phyloP scores from a whole-genome alignment of 2,113 vertebrate genomes.

The Coracopsis vasa region DNA sequence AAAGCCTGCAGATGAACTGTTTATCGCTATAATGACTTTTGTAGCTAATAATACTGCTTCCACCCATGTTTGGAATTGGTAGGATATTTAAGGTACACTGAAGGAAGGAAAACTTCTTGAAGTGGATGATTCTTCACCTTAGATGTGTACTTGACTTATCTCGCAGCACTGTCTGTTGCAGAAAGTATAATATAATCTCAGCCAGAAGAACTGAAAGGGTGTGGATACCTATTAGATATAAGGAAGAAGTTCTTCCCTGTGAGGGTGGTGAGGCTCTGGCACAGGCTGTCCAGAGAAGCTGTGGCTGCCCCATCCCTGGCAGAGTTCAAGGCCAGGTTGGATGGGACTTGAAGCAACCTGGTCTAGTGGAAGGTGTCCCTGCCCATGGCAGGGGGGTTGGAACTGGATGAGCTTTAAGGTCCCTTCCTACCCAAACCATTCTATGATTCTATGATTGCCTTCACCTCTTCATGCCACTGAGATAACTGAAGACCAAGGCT shows the following conservation, averaged over 20 bases:
- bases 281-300: neutral
- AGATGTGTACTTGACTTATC: neutral
- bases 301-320: neutral
- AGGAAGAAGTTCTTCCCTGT: neutral
- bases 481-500: neutral
- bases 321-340: neutral
- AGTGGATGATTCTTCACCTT: neutral
- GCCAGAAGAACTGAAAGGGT: neutral
- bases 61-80: neutral
- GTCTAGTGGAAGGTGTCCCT: neutral
- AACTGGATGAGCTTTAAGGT: neutral
- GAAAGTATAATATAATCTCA: neutral
- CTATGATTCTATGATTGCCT: neutral
- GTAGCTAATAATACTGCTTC: neutral
- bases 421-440: neutral
- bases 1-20: neutral
- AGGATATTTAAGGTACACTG: neutral
- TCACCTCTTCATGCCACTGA: neutral
- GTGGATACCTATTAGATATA: neutral
- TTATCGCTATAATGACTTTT: neutral
- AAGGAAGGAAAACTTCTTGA: neutral
- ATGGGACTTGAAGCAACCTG: neutral
- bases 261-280: neutral
- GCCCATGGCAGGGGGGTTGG: neutral
- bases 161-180: neutral